Base-by-base conservation (phyloP, 2,888 invertebrate species). In the Tiliacea aurago region DNA sequence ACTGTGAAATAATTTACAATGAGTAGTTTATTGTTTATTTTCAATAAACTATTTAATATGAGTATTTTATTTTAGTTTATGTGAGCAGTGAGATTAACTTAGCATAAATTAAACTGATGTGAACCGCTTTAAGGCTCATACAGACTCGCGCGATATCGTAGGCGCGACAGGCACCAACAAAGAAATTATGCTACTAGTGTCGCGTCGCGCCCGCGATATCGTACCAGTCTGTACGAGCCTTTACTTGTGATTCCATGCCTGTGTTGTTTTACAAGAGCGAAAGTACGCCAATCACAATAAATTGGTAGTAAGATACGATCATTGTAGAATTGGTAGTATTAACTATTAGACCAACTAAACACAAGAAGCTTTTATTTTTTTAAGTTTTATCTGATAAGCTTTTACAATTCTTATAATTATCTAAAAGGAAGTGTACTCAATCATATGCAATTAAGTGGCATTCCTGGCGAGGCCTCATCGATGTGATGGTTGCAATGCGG, bases 401-500 rank as follows among this genome's bases (percentile, higher is more conserved):
- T 59, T 45, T 20, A 13, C 41, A 78, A 65, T 63, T 37, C 2
- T 4, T 37, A 37, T 5, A 37, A 37, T 37, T 37, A 28, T 28
- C 28, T 28, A 33, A n/a, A 10, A 47, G 33, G 53, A 63, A 69
- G 43, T 66, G 63, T 63, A 73, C 37, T 73, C 49, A 70, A 73
- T 77, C 61, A 62, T 45, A 56, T 73, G 65, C 62, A 78, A 78
- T 71, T 65, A 79, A 67, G 20, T 59, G 55, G 55, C 65, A 74
- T 83, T 62, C 83, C 83, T 61, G 41, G 58, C n/a, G n/a, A n/a
- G 33, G 23, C 63, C 71, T 47, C 69, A 43, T 37, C 23, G 56
- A 43, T 43, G 73, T 43, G 74, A 62, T 65, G 83, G 79, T 55
- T 47, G 80, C 69, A 71, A 79, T 81, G 83, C 80, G 80, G 66